Base-by-base conservation (phyloP, 2,797 vertebrate genomes). In the Muraenolepis orangiensis region DNA sequence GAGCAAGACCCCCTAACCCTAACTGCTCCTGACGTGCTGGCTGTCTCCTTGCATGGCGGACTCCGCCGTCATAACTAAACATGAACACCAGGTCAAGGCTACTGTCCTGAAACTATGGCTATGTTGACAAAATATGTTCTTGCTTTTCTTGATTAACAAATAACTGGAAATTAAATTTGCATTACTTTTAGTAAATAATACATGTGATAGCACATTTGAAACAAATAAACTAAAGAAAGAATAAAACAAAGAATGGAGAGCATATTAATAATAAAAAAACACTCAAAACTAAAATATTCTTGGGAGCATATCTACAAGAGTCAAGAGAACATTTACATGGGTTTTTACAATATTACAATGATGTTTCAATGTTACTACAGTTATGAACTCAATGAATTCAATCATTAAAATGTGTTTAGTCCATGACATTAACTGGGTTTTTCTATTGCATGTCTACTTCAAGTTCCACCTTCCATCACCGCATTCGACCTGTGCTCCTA, bases 141-240 rank as follows among this genome's bases (percentile, higher is more conserved):
- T 73, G 85, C 67, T 85, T 40, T 83, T 84, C 82, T 74, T 66
- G 42, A 72, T 88, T 84, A 85, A 82, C 32, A 64, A 68, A 23
- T 61, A 34, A 80, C 74, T 81, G 28, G 23, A 71, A 72, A 79
- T 81, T 1, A 26, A 81, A 71, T 80, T 70, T 0, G 6, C 73
- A 4, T 38, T 79, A 80, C 81, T 72, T 76, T 82, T 68, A 81
- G 68, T 23, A n/a, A 61, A 13, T 64, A 61, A 61, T 12, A 32
- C 2, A 23, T 42, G 18, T 77, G 51, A 76, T 31, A 80, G 28
- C 74, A 75, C 64, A 26, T 4, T 29, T 74, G 40, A 79, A 69
- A 26, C 73, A 69, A n/a, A 74, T n/a, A n/a, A n/a, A n/a, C n/a
- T n/a, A n/a, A n/a, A n/a, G n/a, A n/a, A n/a, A n/a, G n/a, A n/a